A percentile compares a stretch with the other conserved stretches of the same genome.
Evolutionary conservation across 2,797 vertebrate genomes (phyloP).

Genomic region (Coendou prehensilis): DNA sequence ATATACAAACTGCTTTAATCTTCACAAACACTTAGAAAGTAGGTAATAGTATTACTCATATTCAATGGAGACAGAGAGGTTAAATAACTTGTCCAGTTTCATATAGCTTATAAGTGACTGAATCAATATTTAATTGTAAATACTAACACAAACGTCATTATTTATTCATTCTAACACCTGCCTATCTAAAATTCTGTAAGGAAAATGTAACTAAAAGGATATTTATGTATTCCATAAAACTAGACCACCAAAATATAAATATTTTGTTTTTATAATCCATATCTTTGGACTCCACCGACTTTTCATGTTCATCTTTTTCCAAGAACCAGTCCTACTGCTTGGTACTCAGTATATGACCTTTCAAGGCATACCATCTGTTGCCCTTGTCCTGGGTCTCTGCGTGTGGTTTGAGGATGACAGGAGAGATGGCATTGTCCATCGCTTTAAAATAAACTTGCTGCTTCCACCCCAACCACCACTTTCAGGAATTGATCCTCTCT

Average conservation of each 20-base stretch:
- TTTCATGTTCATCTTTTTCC: neutral
- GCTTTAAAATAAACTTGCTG: slow-evolving; percentile 43
- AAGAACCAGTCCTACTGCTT: neutral
- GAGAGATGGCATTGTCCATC: neutral
- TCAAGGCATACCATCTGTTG: neutral
- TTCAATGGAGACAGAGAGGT: neutral
- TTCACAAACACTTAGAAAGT: neutral
- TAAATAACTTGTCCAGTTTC: neutral
- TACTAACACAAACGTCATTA: neutral
- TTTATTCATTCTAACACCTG: neutral
- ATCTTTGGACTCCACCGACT: neutral
- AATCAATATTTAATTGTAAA: slow-evolving; percentile 52
- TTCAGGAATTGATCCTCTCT: neutral
- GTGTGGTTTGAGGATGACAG: neutral
- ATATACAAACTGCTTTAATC: neutral
- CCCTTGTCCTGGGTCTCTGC: neutral
- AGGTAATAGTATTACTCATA: neutral
- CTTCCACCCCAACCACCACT: neutral
- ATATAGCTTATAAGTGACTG: neutral
- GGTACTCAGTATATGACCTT: neutral
- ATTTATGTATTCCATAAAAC: neutral
- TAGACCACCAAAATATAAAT: neutral
- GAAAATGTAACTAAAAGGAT: neutral
- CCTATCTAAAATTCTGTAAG: neutral
- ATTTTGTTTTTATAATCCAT: slow-evolving; percentile 32